A percentile compares a stretch with the other conserved stretches of the same genome.
Evolutionary conservation across 2,888 invertebrate genomes (phyloP).

Genomic region (Brachypalpus laphriformis): DNA sequence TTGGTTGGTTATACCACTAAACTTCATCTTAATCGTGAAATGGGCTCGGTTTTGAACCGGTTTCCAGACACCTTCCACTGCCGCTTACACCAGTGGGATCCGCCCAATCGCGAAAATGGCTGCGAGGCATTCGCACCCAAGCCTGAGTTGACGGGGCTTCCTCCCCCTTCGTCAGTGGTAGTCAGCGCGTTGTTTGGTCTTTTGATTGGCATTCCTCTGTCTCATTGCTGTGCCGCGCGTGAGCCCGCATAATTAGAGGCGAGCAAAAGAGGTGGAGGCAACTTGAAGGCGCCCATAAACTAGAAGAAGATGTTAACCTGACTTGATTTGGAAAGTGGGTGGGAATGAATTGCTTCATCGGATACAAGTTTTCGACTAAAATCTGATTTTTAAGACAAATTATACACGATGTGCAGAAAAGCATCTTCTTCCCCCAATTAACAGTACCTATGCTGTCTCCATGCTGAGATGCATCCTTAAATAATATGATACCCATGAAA

Average conservation of each 20-base stretch:
- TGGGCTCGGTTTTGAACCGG: constrained; percentile 65
- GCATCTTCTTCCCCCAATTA: background rate
- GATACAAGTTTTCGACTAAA: constrained; percentile 8
- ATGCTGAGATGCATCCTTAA: constrained; percentile 35
- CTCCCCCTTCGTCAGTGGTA: constrained; percentile 58
- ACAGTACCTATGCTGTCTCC: background rate
- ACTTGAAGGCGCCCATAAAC: constrained; percentile 51
- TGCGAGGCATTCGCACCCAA: constrained; percentile 66
- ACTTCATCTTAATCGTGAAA: constrained; percentile 70
- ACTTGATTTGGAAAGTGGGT: constrained; percentile 52
- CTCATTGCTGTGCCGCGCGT: background rate
- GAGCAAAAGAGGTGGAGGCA: constrained; percentile 65
- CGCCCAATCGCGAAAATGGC: constrained; percentile 73
- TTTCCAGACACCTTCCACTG: constrained; percentile 48
- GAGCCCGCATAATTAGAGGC: constrained; percentile 62
- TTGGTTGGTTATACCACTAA: constrained; percentile 58
- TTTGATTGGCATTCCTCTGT: constrained; percentile 72
- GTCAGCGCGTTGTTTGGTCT: constrained; percentile 63
- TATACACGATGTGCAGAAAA: too few species aligned
- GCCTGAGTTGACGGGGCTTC: constrained; percentile 47
- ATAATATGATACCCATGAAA: constrained; percentile 68
- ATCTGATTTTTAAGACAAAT: constrained; percentile 10
- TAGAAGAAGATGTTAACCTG: constrained; percentile 63
- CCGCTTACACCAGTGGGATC: constrained; percentile 35
- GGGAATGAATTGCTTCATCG: constrained; percentile 43